Evolutionary conservation across 2,113 vertebrate genomes (phyloP).

Genomic region (Natator depressus): DNA sequence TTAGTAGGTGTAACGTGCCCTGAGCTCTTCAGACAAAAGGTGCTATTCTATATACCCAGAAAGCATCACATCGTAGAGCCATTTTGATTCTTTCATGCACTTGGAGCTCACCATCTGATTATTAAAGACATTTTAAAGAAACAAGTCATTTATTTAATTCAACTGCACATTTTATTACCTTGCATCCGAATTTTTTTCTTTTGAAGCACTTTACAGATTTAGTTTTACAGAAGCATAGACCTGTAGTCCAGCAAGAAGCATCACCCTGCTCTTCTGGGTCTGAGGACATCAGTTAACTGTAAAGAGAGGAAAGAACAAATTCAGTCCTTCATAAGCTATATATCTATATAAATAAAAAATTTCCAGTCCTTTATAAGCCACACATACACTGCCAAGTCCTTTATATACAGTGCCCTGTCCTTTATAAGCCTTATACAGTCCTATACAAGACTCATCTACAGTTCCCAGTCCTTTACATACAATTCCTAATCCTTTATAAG

Average conservation of each 20-base stretch:
- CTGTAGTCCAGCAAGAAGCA: slow-evolving; percentile 27
- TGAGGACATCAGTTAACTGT: slow-evolving; percentile 56
- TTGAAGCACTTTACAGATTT: slow-evolving; percentile 40
- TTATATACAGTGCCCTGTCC: background rate
- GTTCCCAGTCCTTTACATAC: background rate
- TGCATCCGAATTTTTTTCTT: slow-evolving; percentile 37
- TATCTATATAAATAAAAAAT: background rate
- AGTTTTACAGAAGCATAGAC: slow-evolving; percentile 30
- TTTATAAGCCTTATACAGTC: background rate
- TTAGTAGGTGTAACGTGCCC: background rate
- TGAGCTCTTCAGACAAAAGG: background rate
- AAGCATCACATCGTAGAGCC: background rate
- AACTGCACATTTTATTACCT: slow-evolving; percentile 52
- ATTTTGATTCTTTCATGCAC: slow-evolving; percentile 24
- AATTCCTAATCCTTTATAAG: background rate
- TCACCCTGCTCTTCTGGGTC: background rate
- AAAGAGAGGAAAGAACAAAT: slow-evolving; percentile 43
- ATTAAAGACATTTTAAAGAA: background rate
- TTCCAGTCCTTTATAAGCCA: background rate
- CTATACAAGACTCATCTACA: background rate
- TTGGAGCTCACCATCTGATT: slow-evolving; percentile 35
- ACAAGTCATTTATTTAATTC: slow-evolving; percentile 46
- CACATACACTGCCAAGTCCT: background rate
- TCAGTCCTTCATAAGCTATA: slow-evolving; percentile 14
- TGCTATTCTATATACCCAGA: background rate